A percentile compares a stretch with the other conserved stretches of the same genome.
Conservation (phyloP, 1,140 invertebrate species). For the Chymomyza costata region DNA sequence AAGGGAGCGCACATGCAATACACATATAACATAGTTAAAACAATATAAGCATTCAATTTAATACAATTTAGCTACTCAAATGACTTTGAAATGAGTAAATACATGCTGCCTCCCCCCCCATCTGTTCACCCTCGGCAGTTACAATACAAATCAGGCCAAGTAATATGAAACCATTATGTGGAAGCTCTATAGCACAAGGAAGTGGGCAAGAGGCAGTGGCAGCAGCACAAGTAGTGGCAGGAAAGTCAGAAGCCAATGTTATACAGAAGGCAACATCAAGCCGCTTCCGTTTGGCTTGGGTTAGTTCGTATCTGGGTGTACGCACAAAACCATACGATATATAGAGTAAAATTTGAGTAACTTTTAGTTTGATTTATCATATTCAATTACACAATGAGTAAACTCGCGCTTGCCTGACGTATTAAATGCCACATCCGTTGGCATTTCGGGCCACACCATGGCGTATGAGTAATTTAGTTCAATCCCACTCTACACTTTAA, state of each 20-base stretch:
- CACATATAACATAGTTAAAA: too few species aligned
- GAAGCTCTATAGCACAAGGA: too few species aligned
- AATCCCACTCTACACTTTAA: conserved; percentile 8
- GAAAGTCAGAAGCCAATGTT: conserved; percentile 6
- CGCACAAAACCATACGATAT: too few species aligned
- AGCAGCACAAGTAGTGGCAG: background rate
- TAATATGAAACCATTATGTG: too few species aligned
- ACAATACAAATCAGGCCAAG: conserved; percentile 4
- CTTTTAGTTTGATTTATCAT: conserved; percentile 69
- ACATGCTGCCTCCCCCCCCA: too few species aligned
- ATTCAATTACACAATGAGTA: conserved; percentile 70
- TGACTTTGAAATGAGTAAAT: conserved; percentile 34
- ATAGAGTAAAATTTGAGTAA: conserved; percentile 8
- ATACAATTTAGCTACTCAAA: conserved; percentile 49
- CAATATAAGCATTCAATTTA: conserved; percentile 45
- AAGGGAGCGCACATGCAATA: too few species aligned
- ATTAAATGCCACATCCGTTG: conserved; percentile 5
- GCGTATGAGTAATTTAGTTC: conserved; percentile 62
- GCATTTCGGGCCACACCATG: too few species aligned
- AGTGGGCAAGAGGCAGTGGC: too few species aligned
- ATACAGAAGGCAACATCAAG: conserved; percentile 1
- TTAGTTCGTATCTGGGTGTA: conserved; percentile 6
- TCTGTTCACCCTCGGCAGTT: too few species aligned
- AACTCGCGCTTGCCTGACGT: conserved; percentile 30
- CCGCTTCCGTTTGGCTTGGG: conserved; percentile 45